Base-by-base conservation (phyloP, 2,888 invertebrate genomes). In the Siphlonurus alternatus region DNA sequence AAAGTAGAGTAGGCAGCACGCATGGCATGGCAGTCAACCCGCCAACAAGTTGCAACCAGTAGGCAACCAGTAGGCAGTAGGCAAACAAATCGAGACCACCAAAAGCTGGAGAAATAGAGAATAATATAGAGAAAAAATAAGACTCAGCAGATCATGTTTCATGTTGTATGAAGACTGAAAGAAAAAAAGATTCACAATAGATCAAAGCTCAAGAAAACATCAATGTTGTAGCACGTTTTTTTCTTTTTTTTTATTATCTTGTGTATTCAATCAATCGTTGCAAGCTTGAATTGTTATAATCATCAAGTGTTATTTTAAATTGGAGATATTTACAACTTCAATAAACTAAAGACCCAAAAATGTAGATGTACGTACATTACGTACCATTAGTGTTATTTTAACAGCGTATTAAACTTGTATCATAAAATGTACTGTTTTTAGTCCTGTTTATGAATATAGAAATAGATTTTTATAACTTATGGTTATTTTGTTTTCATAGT, bases 251-350 rank as follows among this genome's bases (percentile, higher is more conserved):
- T 65, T 68, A 66, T 70, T 67, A 62, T 69, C 68, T 67, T 65
- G 67, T 68, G 69, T 71, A 70, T 70, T 72, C 81, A 84, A 72
- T 69, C 74, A 72, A 70, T 73, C 69, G 72, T 79, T 77, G 76
- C 70, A 69, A n/a, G n/a, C n/a, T n/a, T n/a, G n/a, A n/a, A n/a
- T n/a, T n/a, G n/a, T n/a, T n/a, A n/a, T n/a, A n/a, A n/a, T n/a
- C n/a, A n/a, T n/a, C n/a, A n/a, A n/a, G n/a, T n/a, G n/a, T n/a
- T n/a, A n/a, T n/a, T n/a, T n/a, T n/a, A n/a, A n/a, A n/a, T n/a
- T n/a, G n/a, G n/a, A n/a, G n/a, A n/a, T n/a, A n/a, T n/a, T n/a
- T n/a, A n/a, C n/a, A n/a, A n/a, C n/a, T n/a, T n/a, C n/a, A n/a
- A n/a, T n/a, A n/a, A n/a, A n/a, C n/a, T n/a, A n/a, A n/a, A n/a